Conservation (phyloP, 2,113 vertebrate genomes). For the Synchiropus splendidus region DNA sequence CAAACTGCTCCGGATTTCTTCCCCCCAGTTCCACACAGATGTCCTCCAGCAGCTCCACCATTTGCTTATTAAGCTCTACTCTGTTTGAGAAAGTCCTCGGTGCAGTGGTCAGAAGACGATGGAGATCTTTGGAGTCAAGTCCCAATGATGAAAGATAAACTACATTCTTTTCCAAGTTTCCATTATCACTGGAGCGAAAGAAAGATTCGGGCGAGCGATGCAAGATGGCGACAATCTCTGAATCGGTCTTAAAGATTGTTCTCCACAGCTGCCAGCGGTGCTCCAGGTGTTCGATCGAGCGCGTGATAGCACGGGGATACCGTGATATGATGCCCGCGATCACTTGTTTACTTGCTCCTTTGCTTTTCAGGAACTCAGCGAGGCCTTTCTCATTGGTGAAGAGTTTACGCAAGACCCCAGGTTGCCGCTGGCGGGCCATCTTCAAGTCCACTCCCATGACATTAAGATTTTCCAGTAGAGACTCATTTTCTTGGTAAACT, state of each 20-base stretch:
- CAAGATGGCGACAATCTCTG: conserved; percentile 67
- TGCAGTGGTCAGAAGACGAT: conserved; percentile 62
- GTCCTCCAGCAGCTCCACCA: conserved; percentile 58
- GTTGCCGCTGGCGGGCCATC: conserved; percentile 57
- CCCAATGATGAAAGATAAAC: conserved; percentile 65
- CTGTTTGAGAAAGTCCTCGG: conserved; percentile 73
- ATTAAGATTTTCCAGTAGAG: conserved; percentile 62
- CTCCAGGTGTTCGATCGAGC: conserved; percentile 60
- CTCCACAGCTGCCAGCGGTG: conserved; percentile 73
- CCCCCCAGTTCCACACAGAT: conserved; percentile 52
- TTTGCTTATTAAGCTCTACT: conserved; percentile 66
- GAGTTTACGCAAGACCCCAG: conserved; percentile 57
- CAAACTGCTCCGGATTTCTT: conserved; percentile 55
- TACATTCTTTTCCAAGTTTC: conserved; percentile 68
- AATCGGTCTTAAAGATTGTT: conserved; percentile 57
- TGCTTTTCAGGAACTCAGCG: conserved; percentile 59
- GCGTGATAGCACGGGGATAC: conserved; percentile 67
- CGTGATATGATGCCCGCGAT: conserved; percentile 71
- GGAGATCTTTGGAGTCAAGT: conserved; percentile 57
- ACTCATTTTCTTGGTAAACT: conserved; percentile 44
- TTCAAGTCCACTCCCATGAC: conserved; percentile 66
- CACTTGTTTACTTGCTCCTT: conserved; percentile 57
- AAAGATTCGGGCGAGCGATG: conserved; percentile 71
- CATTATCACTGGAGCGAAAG: conserved; percentile 71
- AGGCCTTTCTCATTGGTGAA: conserved; percentile 64